These are phyloP conservation scores for Brachionus calyciflorus DNA, from an alignment of 1,140 invertebrate species.

Conservation along the genomic window DNA sequence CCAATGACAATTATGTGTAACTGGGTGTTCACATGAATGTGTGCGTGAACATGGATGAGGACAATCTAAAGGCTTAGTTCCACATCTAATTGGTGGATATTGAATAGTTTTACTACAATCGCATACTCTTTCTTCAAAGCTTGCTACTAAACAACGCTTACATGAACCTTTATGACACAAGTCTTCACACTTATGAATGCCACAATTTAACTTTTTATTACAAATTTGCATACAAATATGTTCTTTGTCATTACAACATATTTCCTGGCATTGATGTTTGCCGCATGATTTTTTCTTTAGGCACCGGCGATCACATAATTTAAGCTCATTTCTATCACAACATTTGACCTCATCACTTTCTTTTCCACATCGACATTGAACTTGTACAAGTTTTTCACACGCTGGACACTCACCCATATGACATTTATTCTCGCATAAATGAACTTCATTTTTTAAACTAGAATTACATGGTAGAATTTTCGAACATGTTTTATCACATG, in stretches of 20 bases:
- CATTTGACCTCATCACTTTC: conserved; percentile 73
- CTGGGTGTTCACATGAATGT: conserved; percentile 76
- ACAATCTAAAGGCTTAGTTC: conserved; percentile 77
- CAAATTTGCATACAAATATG: conserved; percentile 81
- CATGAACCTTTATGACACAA: conserved; percentile 61
- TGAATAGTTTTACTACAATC: conserved; percentile 81
- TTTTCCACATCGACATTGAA: conserved; percentile 82
- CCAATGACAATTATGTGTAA: conserved; percentile 67
- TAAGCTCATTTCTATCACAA: conserved; percentile 60
- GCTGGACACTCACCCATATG: conserved; percentile 69
- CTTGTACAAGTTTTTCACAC: conserved; percentile 73
- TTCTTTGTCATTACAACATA: conserved; percentile 70
- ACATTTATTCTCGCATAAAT: conserved; percentile 31
- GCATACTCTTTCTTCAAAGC: conserved; percentile 85
- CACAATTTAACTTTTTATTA: conserved; percentile 75
- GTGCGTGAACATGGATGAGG: conserved; percentile 70
- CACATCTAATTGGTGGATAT: conserved; percentile 85
- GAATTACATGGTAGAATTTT: conserved; percentile 71
- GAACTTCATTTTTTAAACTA: conserved; percentile 42
- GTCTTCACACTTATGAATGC: conserved; percentile 79
- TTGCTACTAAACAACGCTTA: conserved; percentile 55
- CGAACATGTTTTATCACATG: conserved; percentile 75
- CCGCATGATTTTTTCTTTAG: conserved; percentile 80
- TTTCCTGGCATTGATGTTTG: conserved; percentile 79
- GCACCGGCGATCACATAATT: conserved; percentile 78